Conservation (phyloP, 2,888 invertebrate species). For the Apamea epomidion region DNA sequence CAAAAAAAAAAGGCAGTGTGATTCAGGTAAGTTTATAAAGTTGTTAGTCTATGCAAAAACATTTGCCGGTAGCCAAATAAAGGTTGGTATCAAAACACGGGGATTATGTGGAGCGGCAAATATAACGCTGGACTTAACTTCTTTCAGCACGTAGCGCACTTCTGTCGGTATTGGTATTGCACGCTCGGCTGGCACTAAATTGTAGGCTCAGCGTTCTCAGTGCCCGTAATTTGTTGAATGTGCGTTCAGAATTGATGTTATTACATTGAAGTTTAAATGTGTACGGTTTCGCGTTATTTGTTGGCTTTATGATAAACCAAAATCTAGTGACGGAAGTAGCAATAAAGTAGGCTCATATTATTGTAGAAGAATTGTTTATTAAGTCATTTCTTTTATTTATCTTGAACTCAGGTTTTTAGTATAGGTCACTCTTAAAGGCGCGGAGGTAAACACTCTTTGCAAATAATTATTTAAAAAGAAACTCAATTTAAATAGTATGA, state of each 20-base stretch:
- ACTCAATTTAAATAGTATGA: not conserved
- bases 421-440: not conserved
- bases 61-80: slow-evolving; percentile 28
- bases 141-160: slow-evolving; percentile 70
- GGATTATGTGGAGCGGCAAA: slow-evolving; percentile 61
- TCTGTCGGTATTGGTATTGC: slow-evolving; percentile 69
- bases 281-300: slow-evolving; percentile 46
- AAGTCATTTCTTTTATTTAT: not conserved
- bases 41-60: slow-evolving; percentile 20
- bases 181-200: slow-evolving; percentile 67
- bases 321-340: slow-evolving; percentile 25
- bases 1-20: not conserved
- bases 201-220: slow-evolving; percentile 67
- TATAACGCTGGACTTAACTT: slow-evolving; percentile 68
- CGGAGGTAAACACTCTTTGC: not conserved
- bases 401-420: not conserved
- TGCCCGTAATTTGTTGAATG: slow-evolving; percentile 66
- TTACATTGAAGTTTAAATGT: slow-evolving; percentile 64
- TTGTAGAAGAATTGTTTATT: slow-evolving; percentile 6
- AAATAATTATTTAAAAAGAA: not conserved
- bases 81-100: slow-evolving; percentile 36
- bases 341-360: slow-evolving; percentile 36
- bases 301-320: slow-evolving; percentile 55
- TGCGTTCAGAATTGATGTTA: slow-evolving; percentile 63
- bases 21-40: not conserved